A percentile compares a stretch with the other conserved stretches of the same genome.
phyloP scores from a whole-genome alignment of 2,113 vertebrate species.

The Bos taurus region ARS-UCD2.0 NC_037342.1:74301501-74302000 shows the following conservation, averaged over 20 bases:
- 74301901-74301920: slow-evolving; percentile 51
- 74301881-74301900: slow-evolving; percentile 68
- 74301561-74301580: slow-evolving; percentile 30
- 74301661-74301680: slow-evolving; percentile 4
- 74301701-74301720: slow-evolving; percentile 58
- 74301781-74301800: slow-evolving; percentile 55
- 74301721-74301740: slow-evolving; percentile 62
- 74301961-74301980: neutral
- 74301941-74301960: slow-evolving; percentile 45
- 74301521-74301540: neutral
- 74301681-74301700: slow-evolving; percentile 61
- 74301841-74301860: slow-evolving; percentile 50
- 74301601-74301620: neutral
- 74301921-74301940: slow-evolving; percentile 32
- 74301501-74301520: slow-evolving; percentile 10
- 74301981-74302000: neutral
- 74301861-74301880: slow-evolving; percentile 66
- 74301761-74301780: slow-evolving; percentile 58
- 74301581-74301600: neutral
- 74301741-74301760: slow-evolving; percentile 76
- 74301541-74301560: neutral
- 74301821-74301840: neutral
- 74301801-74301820: neutral
- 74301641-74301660: slow-evolving; percentile 49
- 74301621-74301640: slow-evolving; percentile 41